These are phyloP conservation scores for Amazonetta brasiliensis DNA, from an alignment of 2,797 vertebrate genomes.

Conservation along the genomic window DNA sequence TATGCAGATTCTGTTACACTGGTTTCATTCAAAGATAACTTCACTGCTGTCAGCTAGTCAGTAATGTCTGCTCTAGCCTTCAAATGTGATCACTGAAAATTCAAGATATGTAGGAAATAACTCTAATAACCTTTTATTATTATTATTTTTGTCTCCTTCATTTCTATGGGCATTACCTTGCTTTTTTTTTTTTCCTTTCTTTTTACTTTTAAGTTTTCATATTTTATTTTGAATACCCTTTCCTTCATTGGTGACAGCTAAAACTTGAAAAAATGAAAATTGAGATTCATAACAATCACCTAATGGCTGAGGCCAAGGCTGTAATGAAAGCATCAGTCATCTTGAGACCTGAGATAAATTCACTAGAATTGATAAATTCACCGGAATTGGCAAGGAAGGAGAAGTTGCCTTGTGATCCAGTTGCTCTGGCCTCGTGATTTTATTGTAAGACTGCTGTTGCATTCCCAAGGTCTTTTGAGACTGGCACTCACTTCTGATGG, in stretches of 20 bases:
- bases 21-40: slow-evolving; percentile 8
- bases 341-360: not conserved
- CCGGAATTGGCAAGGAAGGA: not conserved
- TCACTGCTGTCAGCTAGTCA: not conserved
- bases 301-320: not conserved
- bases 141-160: not conserved
- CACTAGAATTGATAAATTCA: slow-evolving; percentile 13
- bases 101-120: not conserved
- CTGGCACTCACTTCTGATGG: not conserved
- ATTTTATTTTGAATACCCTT: not conserved
- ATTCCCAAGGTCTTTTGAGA: not conserved
- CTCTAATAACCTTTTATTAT: not conserved
- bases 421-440: not conserved
- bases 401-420: not conserved
- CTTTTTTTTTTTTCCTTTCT: not conserved
- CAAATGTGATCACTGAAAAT: not conserved
- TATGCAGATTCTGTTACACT: not conserved
- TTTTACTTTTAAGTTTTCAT: not conserved
- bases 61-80: not conserved
- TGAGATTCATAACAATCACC: slow-evolving; percentile 5
- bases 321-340: slow-evolving; percentile 40
- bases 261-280: slow-evolving; percentile 8
- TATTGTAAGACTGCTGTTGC: not conserved
- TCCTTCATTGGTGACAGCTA: not conserved
- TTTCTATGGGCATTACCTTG: not conserved